Conservation (phyloP, 2,888 invertebrate genomes). For the Drosophila ezoana region DNA sequence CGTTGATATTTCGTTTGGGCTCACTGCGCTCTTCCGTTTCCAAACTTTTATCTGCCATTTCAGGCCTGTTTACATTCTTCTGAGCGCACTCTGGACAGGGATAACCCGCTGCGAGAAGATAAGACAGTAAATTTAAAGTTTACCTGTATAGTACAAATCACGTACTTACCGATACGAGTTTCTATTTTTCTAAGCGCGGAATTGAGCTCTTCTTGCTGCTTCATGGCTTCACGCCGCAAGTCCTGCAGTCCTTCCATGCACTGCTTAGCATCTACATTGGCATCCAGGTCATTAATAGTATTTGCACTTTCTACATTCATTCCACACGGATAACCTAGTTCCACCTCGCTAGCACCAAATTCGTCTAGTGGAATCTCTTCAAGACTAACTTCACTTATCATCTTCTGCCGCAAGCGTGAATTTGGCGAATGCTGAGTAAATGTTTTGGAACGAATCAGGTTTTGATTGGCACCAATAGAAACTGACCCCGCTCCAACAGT, state of each 20-base stretch:
- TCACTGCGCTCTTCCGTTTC: conserved; percentile 81
- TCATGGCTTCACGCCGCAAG: conserved; percentile 87
- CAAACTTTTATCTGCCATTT: conserved; percentile 84
- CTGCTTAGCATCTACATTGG: conserved; percentile 88
- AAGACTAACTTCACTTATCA: conserved; percentile 87
- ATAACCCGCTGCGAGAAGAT: conserved; percentile 60
- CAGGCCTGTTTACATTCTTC: conserved; percentile 79
- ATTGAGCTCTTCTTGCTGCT: conserved; percentile 88
- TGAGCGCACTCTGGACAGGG: conserved; percentile 81
- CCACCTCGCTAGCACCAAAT: conserved; percentile 61
- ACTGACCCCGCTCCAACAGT: conserved; percentile 1
- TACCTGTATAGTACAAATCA: neutral
- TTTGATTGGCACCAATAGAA: conserved; percentile 74
- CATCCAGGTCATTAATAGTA: conserved; percentile 86
- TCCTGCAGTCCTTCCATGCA: conserved; percentile 88
- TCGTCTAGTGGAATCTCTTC: conserved; percentile 89
- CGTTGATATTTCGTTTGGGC: conserved; percentile 40
- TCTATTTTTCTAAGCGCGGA: conserved; percentile 82
- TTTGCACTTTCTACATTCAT: conserved; percentile 65
- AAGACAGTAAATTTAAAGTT: conserved; percentile 3
- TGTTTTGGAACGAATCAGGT: conserved; percentile 87
- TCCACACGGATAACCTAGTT: conserved; percentile 81
- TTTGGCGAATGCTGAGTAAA: conserved; percentile 89
- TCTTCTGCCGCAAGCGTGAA: conserved; percentile 86
- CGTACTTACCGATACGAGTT: conserved; percentile 83